These are phyloP conservation scores for Tragelaphus imberbis DNA, from an alignment of 2,113 vertebrate genomes.

Conservation along the genomic window DNA sequence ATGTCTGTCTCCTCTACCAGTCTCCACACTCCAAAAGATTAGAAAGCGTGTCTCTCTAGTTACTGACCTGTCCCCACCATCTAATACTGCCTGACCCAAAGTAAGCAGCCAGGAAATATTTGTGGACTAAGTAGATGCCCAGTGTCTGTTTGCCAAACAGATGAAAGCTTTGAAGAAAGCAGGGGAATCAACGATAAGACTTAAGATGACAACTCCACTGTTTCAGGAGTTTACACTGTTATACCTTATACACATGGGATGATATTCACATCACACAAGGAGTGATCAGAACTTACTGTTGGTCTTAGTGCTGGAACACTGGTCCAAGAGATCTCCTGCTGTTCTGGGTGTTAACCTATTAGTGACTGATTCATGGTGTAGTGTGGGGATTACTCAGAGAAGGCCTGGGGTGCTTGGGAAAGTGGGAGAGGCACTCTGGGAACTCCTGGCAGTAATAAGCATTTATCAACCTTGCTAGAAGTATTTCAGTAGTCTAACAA, in stretches of 20 bases:
- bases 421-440: background rate
- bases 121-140: background rate
- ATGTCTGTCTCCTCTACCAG: slow-evolving; percentile 41
- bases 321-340: background rate
- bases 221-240: background rate
- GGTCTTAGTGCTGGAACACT: background rate
- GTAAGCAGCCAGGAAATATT: background rate
- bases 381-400: background rate
- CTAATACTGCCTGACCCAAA: background rate
- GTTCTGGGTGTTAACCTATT: background rate
- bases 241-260: background rate
- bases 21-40: background rate
- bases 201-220: background rate
- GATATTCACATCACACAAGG: background rate
- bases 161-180: background rate
- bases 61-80: background rate
- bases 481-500: background rate
- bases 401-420: background rate
- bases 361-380: background rate
- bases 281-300: background rate
- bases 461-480: background rate
- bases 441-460: background rate
- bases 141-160: background rate
- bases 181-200: background rate
- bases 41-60: background rate